Conservation (phyloP, 2,888 invertebrate species). For the Troides aeacus region DNA sequence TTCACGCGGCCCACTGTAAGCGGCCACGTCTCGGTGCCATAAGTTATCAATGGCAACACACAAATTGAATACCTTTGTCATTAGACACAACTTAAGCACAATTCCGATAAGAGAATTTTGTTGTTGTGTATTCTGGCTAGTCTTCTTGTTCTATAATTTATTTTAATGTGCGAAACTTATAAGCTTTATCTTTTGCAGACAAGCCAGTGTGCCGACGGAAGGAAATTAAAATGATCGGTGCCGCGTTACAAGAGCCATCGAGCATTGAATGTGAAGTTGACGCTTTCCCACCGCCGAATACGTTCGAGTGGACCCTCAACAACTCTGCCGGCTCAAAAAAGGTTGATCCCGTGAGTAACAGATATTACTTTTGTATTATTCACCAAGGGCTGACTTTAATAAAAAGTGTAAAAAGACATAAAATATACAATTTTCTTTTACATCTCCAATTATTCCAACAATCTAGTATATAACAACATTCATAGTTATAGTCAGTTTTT, state of each 20-base stretch:
- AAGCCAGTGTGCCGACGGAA: slow-evolving; percentile 89
- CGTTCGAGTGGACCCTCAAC: slow-evolving; percentile 94
- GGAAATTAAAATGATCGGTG: slow-evolving; percentile 91
- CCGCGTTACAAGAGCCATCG: slow-evolving; percentile 89
- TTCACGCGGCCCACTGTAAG: no score
- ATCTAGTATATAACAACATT: no score
- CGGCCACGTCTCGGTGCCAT: no score
- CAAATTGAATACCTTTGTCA: no score
- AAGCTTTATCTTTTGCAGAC: slow-evolving; percentile 74
- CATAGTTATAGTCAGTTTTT: no score
- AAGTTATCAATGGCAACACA: no score
- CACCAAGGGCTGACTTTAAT: background rate
- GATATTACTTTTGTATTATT: slow-evolving; percentile 24
- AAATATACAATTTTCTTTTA: no score
- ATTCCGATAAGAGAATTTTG: background rate
- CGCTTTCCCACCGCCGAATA: slow-evolving; percentile 89
- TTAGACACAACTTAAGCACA: background rate
- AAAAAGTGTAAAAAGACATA: no score
- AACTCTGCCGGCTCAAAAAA: slow-evolving; percentile 91
- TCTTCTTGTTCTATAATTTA: background rate
- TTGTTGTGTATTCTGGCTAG: background rate
- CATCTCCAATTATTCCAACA: no score
- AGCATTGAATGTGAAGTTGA: slow-evolving; percentile 91
- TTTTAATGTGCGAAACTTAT: background rate
- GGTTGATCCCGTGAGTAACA: slow-evolving; percentile 75